Conservation (phyloP, 2,888 invertebrate genomes). For the Pseudococcus jackbeardsleyi region DNA sequence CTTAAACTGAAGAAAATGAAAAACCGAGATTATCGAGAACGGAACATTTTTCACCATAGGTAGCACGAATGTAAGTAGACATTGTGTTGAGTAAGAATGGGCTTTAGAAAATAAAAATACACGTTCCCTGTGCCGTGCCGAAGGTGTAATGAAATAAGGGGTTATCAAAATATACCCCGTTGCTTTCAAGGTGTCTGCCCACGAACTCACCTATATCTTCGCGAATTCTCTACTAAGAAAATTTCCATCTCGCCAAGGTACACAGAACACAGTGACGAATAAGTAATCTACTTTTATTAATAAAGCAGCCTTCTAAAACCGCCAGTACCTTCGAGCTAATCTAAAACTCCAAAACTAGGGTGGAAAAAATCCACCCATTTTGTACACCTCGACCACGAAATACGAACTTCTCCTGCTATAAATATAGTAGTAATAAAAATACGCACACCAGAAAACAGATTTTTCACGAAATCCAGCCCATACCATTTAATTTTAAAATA, state of each 20-base stretch:
- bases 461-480: not conserved
- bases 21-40: constrained; percentile 60
- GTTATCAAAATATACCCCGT: constrained; percentile 8
- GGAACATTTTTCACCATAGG: constrained; percentile 60
- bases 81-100: constrained; percentile 51
- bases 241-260: not conserved
- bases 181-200: not conserved
- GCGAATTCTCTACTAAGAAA: not conserved
- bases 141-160: constrained; percentile 52
- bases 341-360: not conserved
- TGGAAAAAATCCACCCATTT: not conserved
- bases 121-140: constrained; percentile 5
- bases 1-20: constrained; percentile 60
- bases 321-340: not conserved
- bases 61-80: constrained; percentile 56
- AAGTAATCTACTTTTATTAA: not conserved
- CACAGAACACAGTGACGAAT: not conserved
- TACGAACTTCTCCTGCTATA: not conserved
- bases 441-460: not conserved
- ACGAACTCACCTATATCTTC: not conserved
- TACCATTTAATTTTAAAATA: constrained; percentile 13
- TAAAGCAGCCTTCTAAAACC: not conserved
- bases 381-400: not conserved
- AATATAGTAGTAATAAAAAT: not conserved
- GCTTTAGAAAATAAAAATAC: constrained; percentile 55